phyloP scores from a whole-genome alignment of 2,113 vertebrate species.

The Python bivittatus region DNA sequence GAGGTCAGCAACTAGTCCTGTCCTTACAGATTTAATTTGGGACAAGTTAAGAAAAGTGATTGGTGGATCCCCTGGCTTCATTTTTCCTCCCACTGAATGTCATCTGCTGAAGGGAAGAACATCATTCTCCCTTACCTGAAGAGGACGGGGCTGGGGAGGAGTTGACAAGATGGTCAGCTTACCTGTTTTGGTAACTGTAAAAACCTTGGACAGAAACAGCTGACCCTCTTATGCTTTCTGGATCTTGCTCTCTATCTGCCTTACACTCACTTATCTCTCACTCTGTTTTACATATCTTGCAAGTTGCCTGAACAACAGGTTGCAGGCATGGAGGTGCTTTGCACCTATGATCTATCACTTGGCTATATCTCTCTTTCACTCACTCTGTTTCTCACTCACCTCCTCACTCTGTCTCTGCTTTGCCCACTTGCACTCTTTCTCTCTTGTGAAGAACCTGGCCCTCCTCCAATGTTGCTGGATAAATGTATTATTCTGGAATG shows the following conservation, averaged over 20 bases:
- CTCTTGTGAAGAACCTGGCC: background rate
- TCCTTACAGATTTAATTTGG: background rate
- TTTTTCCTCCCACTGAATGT: background rate
- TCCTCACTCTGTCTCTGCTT: background rate
- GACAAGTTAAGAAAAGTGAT: background rate
- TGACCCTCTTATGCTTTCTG: background rate
- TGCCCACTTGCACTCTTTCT: background rate
- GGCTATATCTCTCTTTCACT: background rate
- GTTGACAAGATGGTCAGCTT: background rate
- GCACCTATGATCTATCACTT: background rate
- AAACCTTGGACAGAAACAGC: background rate
- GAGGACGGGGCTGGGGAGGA: background rate
- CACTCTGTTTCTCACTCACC: background rate
- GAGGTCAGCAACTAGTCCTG: background rate
- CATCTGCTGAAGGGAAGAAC: background rate
- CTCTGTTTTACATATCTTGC: background rate
- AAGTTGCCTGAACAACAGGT: background rate
- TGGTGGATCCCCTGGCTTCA: background rate
- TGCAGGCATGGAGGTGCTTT: background rate
- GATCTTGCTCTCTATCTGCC: background rate
- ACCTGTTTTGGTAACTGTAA: background rate
- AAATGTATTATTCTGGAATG: background rate
- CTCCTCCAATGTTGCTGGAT: background rate
- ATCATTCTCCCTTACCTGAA: background rate
- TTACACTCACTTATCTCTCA: background rate